These are phyloP conservation scores for Drosophila trapezifrons DNA, from an alignment of 1,140 invertebrate genomes.

Conservation along the genomic window DNA sequence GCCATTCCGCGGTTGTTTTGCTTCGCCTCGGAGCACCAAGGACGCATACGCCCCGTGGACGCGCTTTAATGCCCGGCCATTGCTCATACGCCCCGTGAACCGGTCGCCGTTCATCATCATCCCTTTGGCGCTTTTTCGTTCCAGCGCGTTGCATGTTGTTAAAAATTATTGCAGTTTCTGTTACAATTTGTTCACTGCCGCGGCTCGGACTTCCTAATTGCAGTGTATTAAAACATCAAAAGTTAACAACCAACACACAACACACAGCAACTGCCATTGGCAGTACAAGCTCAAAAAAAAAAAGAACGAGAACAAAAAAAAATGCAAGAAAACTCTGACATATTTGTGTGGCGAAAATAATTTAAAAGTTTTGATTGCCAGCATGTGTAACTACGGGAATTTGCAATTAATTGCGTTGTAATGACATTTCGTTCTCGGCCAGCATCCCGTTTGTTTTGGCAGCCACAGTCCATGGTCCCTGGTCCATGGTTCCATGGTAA, in stretches of 20 bases:
- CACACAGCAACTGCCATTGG: conserved; percentile 15
- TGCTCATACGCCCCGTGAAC: conserved; percentile 71
- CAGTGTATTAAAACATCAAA: conserved; percentile 76
- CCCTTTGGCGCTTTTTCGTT: conserved; percentile 28
- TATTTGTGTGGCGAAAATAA: conserved; percentile 58
- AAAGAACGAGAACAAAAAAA: no score
- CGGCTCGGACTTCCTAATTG: conserved; percentile 55
- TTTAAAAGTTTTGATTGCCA: conserved; percentile 70
- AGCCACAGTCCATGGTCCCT: conserved; percentile 1
- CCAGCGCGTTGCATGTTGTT: conserved; percentile 45
- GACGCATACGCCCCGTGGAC: conserved; percentile 59
- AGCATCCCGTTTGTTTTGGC: conserved; percentile 7
- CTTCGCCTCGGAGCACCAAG: conserved; percentile 17
- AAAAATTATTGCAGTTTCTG: conserved; percentile 61
- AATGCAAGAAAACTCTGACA: conserved; percentile 18
- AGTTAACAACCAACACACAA: conserved; percentile 57
- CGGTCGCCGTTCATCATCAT: conserved; percentile 60
- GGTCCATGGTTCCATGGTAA: conserved; percentile 15
- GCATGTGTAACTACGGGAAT: conserved; percentile 43
- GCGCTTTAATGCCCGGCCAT: conserved; percentile 59
- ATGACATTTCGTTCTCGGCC: conserved; percentile 33
- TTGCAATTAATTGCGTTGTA: conserved; percentile 55
- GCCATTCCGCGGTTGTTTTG: conserved; percentile 23
- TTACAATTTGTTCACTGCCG: conserved; percentile 47
- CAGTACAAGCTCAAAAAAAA: conserved; percentile 3